A percentile compares a stretch with the other conserved stretches of the same genome.
Evolutionary conservation across 2,113 vertebrate genomes (phyloP).

Genomic region (Pelecanus crispus): DNA sequence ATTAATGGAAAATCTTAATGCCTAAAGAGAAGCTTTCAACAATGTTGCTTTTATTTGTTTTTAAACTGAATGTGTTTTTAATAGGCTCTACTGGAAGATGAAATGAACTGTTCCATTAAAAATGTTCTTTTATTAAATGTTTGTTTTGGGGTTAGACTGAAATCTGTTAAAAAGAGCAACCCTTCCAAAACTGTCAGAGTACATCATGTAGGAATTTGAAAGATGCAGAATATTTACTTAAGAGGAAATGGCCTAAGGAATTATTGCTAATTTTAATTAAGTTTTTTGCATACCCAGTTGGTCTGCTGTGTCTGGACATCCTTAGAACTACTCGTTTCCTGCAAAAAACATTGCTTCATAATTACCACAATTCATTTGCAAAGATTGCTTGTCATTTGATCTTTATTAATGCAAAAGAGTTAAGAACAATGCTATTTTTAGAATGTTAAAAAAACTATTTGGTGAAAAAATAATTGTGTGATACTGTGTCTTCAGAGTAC

Average conservation of each 20-base stretch:
- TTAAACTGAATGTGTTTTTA: neutral
- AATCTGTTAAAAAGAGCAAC: conserved; percentile 50
- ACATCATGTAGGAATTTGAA: conserved; percentile 51
- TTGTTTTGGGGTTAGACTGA: conserved; percentile 2
- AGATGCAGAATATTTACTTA: conserved; percentile 54
- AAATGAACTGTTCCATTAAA: neutral
- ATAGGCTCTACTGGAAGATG: neutral
- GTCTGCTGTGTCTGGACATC: neutral
- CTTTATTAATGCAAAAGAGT: conserved; percentile 40
- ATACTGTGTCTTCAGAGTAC: neutral
- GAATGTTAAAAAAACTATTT: neutral
- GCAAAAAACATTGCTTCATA: neutral
- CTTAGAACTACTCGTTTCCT: neutral
- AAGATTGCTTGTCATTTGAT: conserved; percentile 22
- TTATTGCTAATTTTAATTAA: conserved; percentile 57
- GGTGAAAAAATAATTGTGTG: neutral
- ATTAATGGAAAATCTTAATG: neutral
- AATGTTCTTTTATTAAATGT: conserved; percentile 34
- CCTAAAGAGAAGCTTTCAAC: neutral
- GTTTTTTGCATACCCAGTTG: conserved; percentile 8
- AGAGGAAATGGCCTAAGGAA: conserved; percentile 26
- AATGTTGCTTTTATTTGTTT: neutral
- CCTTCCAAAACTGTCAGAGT: conserved; percentile 43
- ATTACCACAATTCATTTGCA: conserved; percentile 15
- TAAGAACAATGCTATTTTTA: conserved; percentile 24